These are phyloP conservation scores for Falco punctatus DNA, from an alignment of 2,113 vertebrate species.

Conservation along the genomic window DNA sequence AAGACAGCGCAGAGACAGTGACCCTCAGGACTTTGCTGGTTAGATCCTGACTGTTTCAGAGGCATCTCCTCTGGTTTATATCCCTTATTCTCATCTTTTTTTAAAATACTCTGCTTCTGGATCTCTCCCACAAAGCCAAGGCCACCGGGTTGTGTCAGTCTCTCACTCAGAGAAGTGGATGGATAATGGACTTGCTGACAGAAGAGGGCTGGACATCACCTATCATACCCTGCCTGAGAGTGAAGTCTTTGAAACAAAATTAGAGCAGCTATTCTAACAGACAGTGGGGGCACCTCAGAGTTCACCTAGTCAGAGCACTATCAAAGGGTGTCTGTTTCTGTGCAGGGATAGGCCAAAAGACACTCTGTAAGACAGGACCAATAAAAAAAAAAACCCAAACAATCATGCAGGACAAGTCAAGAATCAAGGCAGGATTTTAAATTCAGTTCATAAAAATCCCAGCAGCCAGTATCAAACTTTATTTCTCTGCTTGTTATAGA, in stretches of 20 bases:
- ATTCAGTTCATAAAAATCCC: background rate
- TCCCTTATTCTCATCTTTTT: background rate
- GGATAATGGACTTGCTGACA: background rate
- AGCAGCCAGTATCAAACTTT: background rate
- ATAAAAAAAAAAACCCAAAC: background rate
- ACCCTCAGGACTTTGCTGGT: background rate
- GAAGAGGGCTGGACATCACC: background rate
- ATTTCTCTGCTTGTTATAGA: background rate
- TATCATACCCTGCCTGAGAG: background rate
- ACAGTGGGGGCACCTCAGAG: background rate
- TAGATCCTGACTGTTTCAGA: background rate
- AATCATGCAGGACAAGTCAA: fast-evolving
- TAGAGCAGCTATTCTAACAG: background rate
- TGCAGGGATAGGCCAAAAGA: background rate
- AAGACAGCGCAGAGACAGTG: background rate
- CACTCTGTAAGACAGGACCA: background rate
- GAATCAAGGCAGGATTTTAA: background rate
- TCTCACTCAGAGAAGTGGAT: background rate
- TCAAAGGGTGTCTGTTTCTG: background rate
- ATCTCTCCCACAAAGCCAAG: background rate
- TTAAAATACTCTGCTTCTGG: background rate
- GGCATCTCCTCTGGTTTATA: background rate
- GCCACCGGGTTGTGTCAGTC: background rate
- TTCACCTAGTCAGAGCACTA: background rate
- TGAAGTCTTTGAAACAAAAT: background rate